Base-by-base conservation (phyloP, 2,888 invertebrate genomes). In the Pandemis corylana region DNA sequence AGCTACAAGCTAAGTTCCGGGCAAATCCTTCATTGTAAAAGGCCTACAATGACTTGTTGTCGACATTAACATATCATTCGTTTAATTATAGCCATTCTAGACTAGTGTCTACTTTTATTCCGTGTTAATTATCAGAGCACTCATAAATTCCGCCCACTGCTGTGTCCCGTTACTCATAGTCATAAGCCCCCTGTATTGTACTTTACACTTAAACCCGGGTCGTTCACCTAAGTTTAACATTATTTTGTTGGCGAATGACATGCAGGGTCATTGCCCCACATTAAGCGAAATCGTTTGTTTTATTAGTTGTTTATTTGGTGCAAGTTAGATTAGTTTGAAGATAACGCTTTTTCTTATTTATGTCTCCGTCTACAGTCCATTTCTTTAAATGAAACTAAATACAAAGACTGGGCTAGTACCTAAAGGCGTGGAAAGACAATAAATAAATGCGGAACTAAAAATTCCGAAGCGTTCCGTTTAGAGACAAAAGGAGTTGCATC, bases 81-180 rank as follows among this genome's bases (percentile, higher is more conserved):
- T 7, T n/a, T 9, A n/a, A 56, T 56, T 20, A 59, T 28, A 28
- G 1, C 28, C 12, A 77, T 77, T 84, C 83, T 66, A 85, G 46
- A 10, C 53, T 62, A 20, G 63, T 9, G 20, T 66, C 71, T 69
- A 68, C 73, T 77, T 77, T 78, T 73, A 78, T 76, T 76, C 78
- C 77, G 80, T 81, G 84, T 85, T 88, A 88, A 87, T 87, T 89
- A 87, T 79, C 82, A 82, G 75, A 78, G 80, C 82, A 77, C 78
- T 79, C 83, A 85, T 86, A 86, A 87, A 87, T 83, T 84, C 84
- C 81, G 84, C 81, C 78, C 79, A 80, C 80, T 77, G 82, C 81
- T 82, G 80, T 77, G 75, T 77, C 76, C 73, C 71, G 77, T 82
- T 79, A 79, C 76, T 83, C 84, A 86, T 79, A 79, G 75, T 83